Base-by-base conservation (phyloP, 2,888 invertebrate genomes). In the Caenorhabditis becei region DNA sequence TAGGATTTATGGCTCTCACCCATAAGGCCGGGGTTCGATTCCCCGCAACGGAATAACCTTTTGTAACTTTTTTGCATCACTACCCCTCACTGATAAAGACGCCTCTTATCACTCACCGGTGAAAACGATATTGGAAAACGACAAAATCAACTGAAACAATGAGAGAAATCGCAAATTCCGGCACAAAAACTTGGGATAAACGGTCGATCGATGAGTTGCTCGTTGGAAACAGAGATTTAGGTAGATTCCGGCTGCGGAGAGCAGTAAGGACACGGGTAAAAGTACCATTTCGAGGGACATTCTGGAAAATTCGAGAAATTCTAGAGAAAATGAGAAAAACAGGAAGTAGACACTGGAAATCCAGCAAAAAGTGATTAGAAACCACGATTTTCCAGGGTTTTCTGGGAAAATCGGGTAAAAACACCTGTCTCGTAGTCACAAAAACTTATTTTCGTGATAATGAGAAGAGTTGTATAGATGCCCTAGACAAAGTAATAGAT, bases 1-100 rank as follows among this genome's bases (percentile, higher is more conserved):
- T 83, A 83, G 83, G 83, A 83, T 83, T 83, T 83, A 77, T 82
- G 83, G 81, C 83, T 82, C 79, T 82, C 83, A 83, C 83, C 83
- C 83, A 82, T 77, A 83, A 75, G 81, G 82, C 83, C 81, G 74
- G 80, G 83, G 83, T 83, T 83, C 83, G 83, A 83, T 80, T 83
- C 83, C 83, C 80, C 69, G 80, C 77, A 23, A 18, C 47, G 32
- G 47, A 47, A 63, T 32, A 32, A 2, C 26, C 5, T 7, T 47
- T 63, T 47, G 44, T 32, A 32, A 2, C 26, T 16, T 7, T 47
- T 63, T 47, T 62, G 24, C 26, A 23, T 59, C 20, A 14, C 16
- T 2, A 7, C 18, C 32, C 32, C 32, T 32, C 32, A 32, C 32
- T 32, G n/a, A n/a, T n/a, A n/a, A n/a, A n/a, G n/a, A 14, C 20